Conservation (phyloP, 2,888 invertebrate genomes). For the Stenolophus ochropezus region DNA sequence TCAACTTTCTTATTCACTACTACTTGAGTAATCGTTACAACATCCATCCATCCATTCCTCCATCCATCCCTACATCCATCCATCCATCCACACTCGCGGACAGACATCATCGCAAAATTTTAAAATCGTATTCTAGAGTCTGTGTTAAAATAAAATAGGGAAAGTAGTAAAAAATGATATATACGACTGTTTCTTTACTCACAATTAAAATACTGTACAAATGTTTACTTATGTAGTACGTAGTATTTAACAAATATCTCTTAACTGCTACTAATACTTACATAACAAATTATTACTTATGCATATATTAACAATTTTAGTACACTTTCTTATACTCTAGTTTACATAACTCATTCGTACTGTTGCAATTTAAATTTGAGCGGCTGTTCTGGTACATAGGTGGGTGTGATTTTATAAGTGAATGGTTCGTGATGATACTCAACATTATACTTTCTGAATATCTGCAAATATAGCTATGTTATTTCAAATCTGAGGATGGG, state of each 20-base stretch:
- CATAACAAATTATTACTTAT: slow-evolving; percentile 18
- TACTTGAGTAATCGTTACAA: too few relatives aligned
- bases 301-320: slow-evolving; percentile 1
- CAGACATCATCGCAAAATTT: too few relatives aligned
- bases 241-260: neutral
- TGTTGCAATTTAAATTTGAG: slow-evolving; percentile 78
- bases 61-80: too few relatives aligned
- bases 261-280: neutral
- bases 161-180: too few relatives aligned
- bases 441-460: slow-evolving; percentile 82
- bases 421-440: slow-evolving; percentile 81
- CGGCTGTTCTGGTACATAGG: slow-evolving; percentile 84
- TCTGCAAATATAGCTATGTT: slow-evolving; percentile 73
- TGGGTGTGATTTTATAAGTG: slow-evolving; percentile 83
- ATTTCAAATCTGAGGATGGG: neutral
- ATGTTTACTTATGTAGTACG: slow-evolving; percentile 8
- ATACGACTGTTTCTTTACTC: slow-evolving; percentile 4
- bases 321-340: slow-evolving; percentile 18
- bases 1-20: too few relatives aligned
- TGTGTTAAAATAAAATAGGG: too few relatives aligned
- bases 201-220: slow-evolving; percentile 14
- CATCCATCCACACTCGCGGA: too few relatives aligned
- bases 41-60: too few relatives aligned
- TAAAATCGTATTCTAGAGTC: too few relatives aligned
- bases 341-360: slow-evolving; percentile 39